Conservation (phyloP, 2,888 invertebrate species). For the Xiphydria camelus region DNA sequence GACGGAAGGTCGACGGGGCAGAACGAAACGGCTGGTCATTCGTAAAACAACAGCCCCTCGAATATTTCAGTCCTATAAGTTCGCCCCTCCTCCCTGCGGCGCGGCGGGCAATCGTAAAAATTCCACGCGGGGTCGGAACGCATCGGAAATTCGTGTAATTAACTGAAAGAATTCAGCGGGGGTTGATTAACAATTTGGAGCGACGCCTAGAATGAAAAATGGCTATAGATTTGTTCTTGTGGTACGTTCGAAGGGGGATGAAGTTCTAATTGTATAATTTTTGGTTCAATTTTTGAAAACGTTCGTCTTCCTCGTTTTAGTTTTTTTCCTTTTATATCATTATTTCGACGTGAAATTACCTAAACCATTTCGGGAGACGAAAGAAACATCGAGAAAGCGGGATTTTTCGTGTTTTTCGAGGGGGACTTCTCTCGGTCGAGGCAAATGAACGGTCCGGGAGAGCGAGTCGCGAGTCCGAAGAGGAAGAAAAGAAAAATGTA, state of each 20-base stretch:
- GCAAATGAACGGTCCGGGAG: no score
- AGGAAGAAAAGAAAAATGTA: not conserved
- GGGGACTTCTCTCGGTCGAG: no score
- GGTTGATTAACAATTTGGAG: conserved; percentile 46
- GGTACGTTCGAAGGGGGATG: no score
- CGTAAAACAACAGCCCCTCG: conserved; percentile 41
- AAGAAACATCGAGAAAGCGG: no score
- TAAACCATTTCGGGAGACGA: no score
- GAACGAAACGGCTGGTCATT: conserved; percentile 35
- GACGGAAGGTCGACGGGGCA: not conserved
- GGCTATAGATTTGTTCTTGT: no score
- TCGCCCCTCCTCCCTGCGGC: conserved; percentile 7
- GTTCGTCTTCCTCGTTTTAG: no score
- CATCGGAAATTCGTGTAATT: conserved; percentile 56
- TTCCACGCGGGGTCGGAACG: conserved; percentile 45
- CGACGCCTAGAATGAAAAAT: conserved; percentile 13
- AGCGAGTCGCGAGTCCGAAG: conserved; percentile 12
- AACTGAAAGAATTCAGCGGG: conserved; percentile 52
- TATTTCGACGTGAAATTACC: no score
- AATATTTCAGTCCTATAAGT: conserved; percentile 42
- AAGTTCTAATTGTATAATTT: no score
- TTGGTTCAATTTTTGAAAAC: no score
- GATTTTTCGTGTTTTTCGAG: no score
- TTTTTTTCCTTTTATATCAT: no score
- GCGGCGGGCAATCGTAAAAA: conserved; percentile 45